Evolutionary conservation across 2,113 vertebrate genomes (phyloP).

Genomic region (Megaceryle maxima): DNA sequence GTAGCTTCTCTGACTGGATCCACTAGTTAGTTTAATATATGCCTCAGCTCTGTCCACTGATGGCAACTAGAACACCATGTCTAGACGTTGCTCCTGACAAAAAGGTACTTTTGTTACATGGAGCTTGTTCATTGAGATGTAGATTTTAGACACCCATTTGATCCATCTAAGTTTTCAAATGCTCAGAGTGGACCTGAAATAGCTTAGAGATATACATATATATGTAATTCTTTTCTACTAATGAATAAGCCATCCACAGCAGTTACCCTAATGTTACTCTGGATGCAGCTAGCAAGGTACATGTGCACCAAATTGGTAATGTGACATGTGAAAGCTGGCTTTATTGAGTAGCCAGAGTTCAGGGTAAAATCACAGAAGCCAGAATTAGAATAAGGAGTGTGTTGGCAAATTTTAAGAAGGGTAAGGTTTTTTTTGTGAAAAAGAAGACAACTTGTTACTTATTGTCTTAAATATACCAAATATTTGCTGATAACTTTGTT

Average conservation of each 20-base stretch:
- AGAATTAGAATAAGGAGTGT: background rate
- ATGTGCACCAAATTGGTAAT: background rate
- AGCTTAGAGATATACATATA: background rate
- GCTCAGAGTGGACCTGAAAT: background rate
- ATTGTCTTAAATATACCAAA: background rate
- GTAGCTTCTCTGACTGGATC: background rate
- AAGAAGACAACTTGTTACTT: background rate
- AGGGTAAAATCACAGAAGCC: background rate
- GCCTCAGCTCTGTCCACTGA: background rate
- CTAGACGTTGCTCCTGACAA: background rate
- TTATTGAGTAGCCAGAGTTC: background rate
- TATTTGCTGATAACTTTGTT: background rate
- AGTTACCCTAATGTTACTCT: background rate
- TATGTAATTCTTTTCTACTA: background rate
- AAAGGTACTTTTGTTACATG: background rate
- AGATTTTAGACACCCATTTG: background rate
- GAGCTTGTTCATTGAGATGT: background rate
- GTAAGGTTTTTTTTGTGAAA: background rate
- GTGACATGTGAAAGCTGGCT: background rate
- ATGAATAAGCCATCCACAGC: background rate
- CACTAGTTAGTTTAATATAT: background rate
- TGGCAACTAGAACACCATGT: background rate
- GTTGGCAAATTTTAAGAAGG: background rate
- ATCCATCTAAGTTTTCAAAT: background rate
- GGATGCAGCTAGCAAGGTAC: background rate